phyloP scores from a whole-genome alignment of 2,113 vertebrate genomes.

The Ivindomyrus marchei region DNA sequence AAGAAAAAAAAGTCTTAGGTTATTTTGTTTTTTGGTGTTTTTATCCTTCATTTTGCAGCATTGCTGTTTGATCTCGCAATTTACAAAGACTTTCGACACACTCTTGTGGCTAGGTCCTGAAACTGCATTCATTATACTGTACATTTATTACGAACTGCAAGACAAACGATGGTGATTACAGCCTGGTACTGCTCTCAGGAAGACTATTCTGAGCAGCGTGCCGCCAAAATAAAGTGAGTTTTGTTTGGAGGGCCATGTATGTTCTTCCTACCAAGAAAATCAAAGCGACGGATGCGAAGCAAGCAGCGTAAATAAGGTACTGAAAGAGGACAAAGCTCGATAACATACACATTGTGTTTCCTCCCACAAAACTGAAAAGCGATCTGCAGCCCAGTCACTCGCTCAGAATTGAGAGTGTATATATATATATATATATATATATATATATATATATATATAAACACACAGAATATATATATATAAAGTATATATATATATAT shows the following conservation, averaged over 20 bases:
- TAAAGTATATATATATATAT: no score
- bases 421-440: not conserved
- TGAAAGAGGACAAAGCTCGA: not conserved
- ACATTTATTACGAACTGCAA: not conserved
- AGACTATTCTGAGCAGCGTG: not conserved
- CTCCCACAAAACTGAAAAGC: not conserved
- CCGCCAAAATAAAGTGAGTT: not conserved
- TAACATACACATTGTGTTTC: not conserved
- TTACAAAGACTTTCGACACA: constrained; percentile 17
- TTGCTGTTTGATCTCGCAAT: not conserved
- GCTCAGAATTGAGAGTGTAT: not conserved
- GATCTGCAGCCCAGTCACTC: not conserved
- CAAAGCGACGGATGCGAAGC: constrained; percentile 30
- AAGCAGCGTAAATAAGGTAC: constrained; percentile 35
- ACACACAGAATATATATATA: no score
- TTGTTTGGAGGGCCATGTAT: constrained; percentile 8
- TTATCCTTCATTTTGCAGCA: not conserved
- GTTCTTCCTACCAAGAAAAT: constrained; percentile 40
- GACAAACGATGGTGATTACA: not conserved
- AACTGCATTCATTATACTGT: constrained; percentile 11
- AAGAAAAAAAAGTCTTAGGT: not conserved
- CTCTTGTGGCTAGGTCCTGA: constrained; percentile 38
- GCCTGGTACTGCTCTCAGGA: not conserved
- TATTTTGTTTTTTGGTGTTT: not conserved
- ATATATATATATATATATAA: no score